These are phyloP conservation scores for Apostichopus leukothele DNA, from an alignment of 53 echinoderm and acorn worm genomes.

Conservation along the genomic window DNA sequence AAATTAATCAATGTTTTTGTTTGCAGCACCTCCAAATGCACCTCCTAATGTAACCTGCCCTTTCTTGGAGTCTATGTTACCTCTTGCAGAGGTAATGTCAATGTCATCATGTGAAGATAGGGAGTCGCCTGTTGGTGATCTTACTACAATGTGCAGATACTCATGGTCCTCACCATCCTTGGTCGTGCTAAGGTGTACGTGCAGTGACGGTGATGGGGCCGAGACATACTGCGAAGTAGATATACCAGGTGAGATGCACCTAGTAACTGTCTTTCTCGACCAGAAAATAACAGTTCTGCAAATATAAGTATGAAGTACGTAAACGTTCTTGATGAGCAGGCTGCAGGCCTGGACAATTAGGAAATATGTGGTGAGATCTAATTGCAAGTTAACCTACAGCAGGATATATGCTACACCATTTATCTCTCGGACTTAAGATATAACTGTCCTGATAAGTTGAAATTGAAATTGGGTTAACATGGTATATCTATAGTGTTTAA, in stretches of 20 bases:
- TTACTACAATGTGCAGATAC: not conserved
- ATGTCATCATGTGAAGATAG: not conserved
- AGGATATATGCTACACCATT: too few species aligned
- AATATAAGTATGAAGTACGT: too few species aligned
- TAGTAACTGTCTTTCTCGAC: too few species aligned
- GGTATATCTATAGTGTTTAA: too few species aligned
- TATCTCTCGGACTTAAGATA: too few species aligned
- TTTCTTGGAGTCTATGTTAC: not conserved
- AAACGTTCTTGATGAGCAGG: too few species aligned
- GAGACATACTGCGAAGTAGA: not conserved
- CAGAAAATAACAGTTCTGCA: too few species aligned
- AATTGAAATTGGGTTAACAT: too few species aligned
- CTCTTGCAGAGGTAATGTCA: not conserved
- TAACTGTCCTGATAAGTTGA: too few species aligned
- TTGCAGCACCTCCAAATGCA: not conserved
- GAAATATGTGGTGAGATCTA: too few species aligned
- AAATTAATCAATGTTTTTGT: not conserved
- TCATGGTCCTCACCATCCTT: not conserved
- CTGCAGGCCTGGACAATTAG: too few species aligned
- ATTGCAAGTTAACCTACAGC: too few species aligned
- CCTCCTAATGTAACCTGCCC: not conserved
- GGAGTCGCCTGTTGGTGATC: not conserved
- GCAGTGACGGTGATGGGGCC: not conserved
- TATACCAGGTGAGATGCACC: not conserved
- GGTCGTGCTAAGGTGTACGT: not conserved